Percentiles rank a stretch among this genome's conserved stretches.
phyloP scores from a whole-genome alignment of 2,113 vertebrate species.

The Chloroceryle aenea region DNA sequence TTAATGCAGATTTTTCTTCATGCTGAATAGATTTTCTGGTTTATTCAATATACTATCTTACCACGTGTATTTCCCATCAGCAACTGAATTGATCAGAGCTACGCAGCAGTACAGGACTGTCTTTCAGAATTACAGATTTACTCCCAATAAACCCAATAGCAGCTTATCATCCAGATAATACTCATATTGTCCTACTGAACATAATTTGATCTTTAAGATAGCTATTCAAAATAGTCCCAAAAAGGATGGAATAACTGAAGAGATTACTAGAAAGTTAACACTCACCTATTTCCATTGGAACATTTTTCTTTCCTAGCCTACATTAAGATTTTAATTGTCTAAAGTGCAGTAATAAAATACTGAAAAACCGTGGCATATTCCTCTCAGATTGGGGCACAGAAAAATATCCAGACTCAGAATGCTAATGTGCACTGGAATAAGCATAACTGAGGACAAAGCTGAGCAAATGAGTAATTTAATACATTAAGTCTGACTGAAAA shows the following conservation, averaged over 20 bases:
- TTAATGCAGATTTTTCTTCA: neutral
- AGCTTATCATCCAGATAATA: neutral
- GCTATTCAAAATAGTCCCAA: neutral
- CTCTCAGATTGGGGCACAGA: neutral
- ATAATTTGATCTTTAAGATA: neutral
- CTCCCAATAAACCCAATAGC: neutral
- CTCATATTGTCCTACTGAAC: neutral
- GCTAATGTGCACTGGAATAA: neutral
- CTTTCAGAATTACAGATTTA: neutral
- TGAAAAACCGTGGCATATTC: neutral
- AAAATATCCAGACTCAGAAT: neutral
- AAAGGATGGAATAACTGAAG: neutral
- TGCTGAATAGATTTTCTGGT: neutral
- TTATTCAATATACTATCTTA: neutral
- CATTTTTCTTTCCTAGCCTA: neutral
- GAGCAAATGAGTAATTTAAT: neutral
- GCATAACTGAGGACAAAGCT: neutral
- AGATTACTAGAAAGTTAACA: neutral
- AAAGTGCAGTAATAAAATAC: neutral
- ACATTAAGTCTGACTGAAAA: neutral
- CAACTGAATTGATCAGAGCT: neutral
- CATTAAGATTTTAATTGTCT: neutral
- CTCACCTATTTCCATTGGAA: neutral
- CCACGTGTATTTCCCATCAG: neutral
- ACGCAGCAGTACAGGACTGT: neutral